Conservation (phyloP, 2,113 vertebrate species). For the Apodemus sylvaticus region DNA sequence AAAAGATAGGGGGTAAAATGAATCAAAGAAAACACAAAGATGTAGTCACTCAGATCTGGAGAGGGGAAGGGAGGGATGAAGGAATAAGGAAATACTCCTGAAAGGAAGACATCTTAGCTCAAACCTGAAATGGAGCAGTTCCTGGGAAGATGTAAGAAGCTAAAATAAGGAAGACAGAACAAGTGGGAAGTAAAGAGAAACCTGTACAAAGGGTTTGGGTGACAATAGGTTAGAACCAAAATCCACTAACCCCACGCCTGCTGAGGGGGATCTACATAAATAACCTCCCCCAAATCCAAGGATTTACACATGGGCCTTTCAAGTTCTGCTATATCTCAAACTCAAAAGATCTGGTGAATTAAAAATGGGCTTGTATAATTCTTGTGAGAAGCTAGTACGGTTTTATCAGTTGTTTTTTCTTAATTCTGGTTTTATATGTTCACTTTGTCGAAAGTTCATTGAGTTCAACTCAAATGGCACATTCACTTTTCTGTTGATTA, state of each 20-base stretch:
- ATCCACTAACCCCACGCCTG: background rate
- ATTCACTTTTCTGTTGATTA: constrained; percentile 8
- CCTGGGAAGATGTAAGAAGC: background rate
- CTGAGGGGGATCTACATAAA: background rate
- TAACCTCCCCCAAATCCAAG: background rate
- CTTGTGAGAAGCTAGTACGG: background rate
- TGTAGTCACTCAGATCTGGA: background rate
- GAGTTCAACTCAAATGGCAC: background rate
- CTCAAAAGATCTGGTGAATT: background rate
- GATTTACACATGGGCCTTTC: background rate
- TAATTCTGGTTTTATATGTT: background rate
- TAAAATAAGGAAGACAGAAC: background rate
- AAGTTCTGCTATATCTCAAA: background rate
- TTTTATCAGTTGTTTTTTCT: background rate
- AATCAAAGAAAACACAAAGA: background rate
- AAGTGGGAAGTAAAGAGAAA: background rate
- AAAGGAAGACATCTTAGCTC: background rate
- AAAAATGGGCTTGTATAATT: background rate
- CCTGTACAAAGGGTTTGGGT: background rate
- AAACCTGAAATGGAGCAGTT: background rate
- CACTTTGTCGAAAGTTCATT: background rate
- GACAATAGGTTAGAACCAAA: background rate
- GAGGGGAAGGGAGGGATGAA: background rate
- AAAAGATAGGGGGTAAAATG: background rate
- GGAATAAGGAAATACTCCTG: background rate